Percentiles rank a stretch among this genome's conserved stretches.
Evolutionary conservation across 2,888 invertebrate genomes (phyloP).

Genomic region (Mantis religiosa): DNA sequence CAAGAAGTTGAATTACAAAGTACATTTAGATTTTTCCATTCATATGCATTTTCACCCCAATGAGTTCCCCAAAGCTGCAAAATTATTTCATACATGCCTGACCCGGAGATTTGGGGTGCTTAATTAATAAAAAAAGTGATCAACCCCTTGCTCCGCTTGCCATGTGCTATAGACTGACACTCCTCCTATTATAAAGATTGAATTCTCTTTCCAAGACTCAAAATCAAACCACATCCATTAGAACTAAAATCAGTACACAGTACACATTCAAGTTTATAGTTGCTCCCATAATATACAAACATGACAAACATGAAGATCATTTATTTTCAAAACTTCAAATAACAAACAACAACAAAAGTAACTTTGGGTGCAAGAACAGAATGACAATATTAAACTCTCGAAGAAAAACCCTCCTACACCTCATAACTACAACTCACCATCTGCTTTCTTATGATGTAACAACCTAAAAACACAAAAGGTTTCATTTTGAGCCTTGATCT

Average conservation of each 20-base stretch:
- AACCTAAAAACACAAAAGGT: neutral
- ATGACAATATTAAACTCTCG: neutral
- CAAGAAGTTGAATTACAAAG: conserved; percentile 19
- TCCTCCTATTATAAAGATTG: conserved; percentile 27
- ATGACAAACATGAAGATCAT: conserved; percentile 5
- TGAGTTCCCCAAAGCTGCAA: conserved; percentile 20
- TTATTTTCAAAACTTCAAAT: neutral
- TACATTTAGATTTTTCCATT: conserved; percentile 1
- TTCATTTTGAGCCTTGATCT: conserved; percentile 32
- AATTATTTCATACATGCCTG: conserved; percentile 22
- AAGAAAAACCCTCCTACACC: neutral
- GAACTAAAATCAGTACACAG: neutral
- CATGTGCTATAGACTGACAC: conserved; percentile 26
- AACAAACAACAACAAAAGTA: conserved; percentile 3
- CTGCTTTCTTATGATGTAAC: neutral
- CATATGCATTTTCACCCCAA: conserved; percentile 11
- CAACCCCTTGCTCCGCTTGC: conserved; percentile 30
- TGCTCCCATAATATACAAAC: conserved; percentile 2
- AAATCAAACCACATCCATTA: conserved; percentile 28
- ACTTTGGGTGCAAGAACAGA: neutral
- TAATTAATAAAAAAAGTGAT: neutral
- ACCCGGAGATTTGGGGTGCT: conserved; percentile 25
- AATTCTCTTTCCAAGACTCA: conserved; percentile 30
- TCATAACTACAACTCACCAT: neutral
- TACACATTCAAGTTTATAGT: neutral